phyloP scores from a whole-genome alignment of 2,113 vertebrate genomes.

The Paratilapia polleni region DNA sequence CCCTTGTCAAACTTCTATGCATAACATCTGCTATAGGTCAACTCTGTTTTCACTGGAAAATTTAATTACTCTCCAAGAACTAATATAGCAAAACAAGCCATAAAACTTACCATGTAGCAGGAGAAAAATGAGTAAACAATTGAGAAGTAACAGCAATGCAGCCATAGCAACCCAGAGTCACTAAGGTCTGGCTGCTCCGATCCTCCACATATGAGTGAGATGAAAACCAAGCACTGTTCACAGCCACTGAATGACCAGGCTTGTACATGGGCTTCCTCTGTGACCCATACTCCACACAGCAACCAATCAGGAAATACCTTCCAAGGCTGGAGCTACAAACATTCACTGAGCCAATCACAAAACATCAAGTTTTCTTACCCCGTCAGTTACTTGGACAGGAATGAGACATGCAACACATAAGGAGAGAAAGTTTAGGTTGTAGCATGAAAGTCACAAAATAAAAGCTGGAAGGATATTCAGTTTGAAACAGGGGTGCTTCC shows the following conservation, averaged over 20 bases:
- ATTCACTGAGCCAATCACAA: conserved; percentile 58
- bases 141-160: conserved; percentile 43
- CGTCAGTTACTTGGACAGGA: conserved; percentile 9
- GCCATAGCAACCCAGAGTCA: conserved; percentile 58
- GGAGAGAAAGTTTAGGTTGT: conserved; percentile 6
- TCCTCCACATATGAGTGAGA: conserved; percentile 63
- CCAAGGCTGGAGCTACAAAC: conserved; percentile 68
- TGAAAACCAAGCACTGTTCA: conserved; percentile 74
- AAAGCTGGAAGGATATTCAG: background rate
- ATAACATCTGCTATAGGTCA: background rate
- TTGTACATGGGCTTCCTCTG: conserved; percentile 65
- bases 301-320: conserved; percentile 78
- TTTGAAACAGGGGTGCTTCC: background rate
- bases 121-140: conserved; percentile 50
- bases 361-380: conserved; percentile 5
- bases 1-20: background rate
- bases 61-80: background rate
- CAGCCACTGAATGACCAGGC: conserved; percentile 71
- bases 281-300: conserved; percentile 65
- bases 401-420: conserved; percentile 2
- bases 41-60: background rate
- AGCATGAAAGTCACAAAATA: background rate
- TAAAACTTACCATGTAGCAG: conserved; percentile 70
- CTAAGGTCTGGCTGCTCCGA: conserved; percentile 47
- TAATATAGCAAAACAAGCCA: background rate